Percentiles rank a stretch among this genome's conserved stretches.
Conservation (phyloP, 2,888 invertebrate species). For the Heliconius sara region DNA sequence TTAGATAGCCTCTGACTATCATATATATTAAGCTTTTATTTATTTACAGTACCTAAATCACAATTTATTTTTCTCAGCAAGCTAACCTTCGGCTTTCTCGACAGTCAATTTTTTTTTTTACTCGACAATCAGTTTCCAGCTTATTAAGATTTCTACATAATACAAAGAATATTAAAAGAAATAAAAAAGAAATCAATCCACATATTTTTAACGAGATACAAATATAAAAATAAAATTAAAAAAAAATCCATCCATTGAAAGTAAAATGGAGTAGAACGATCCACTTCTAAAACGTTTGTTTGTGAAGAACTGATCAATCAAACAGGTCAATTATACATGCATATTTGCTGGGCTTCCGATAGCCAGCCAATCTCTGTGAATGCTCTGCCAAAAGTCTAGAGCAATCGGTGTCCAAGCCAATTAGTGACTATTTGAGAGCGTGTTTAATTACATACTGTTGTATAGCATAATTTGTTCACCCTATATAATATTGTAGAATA, state of each 20-base stretch:
- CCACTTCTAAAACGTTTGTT: conserved; percentile 21
- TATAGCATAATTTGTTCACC: background rate
- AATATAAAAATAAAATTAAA: background rate
- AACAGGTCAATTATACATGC: conserved; percentile 24
- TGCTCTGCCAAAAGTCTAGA: conserved; percentile 23
- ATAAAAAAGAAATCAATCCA: background rate
- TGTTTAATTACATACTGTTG: background rate
- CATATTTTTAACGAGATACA: background rate
- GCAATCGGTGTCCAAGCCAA: conserved; percentile 24
- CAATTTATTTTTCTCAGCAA: too few species aligned
- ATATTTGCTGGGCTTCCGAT: conserved; percentile 15
- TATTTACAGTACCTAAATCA: too few species aligned
- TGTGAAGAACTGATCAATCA: conserved; percentile 20
- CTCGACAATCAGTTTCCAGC: too few species aligned
- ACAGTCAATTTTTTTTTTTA: too few species aligned
- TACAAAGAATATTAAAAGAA: too few species aligned
- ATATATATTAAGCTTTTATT: too few species aligned
- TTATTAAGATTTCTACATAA: too few species aligned
- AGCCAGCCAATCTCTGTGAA: conserved; percentile 29
- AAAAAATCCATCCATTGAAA: background rate
- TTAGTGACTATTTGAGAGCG: background rate
- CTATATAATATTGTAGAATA: background rate
- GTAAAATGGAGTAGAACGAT: background rate
- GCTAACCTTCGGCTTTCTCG: too few species aligned
- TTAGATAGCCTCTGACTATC: too few species aligned